Evolutionary conservation across 2,113 vertebrate genomes (phyloP).

Genomic region (Crypturellus undulatus): DNA sequence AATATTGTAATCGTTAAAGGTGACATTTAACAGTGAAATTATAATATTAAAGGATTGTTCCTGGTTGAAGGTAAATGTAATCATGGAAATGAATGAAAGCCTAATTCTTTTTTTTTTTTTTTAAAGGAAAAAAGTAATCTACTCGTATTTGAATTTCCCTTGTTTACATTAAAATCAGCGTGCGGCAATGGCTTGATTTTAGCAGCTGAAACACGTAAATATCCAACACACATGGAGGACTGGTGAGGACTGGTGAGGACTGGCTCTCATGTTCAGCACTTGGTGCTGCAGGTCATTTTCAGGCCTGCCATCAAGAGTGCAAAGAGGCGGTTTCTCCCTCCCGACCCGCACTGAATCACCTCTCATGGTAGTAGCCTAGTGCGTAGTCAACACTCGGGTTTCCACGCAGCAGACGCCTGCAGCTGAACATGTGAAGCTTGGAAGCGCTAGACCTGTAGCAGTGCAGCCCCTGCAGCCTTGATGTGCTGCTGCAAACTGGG

Average conservation of each 20-base stretch:
- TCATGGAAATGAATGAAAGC: background rate
- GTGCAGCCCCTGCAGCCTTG: background rate
- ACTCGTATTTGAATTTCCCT: background rate
- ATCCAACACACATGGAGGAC: background rate
- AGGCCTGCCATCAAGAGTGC: background rate
- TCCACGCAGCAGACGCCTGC: background rate
- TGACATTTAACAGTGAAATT: background rate
- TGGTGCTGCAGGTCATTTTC: background rate
- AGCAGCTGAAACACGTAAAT: background rate
- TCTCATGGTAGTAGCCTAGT: background rate
- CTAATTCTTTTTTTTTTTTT: too few relatives aligned
- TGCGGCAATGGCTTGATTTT: background rate
- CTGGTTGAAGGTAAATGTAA: background rate
- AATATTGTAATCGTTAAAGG: background rate
- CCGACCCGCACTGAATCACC: background rate
- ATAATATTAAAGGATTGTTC: background rate
- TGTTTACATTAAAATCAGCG: background rate
- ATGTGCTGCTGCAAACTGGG: background rate
- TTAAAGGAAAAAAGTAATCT: background rate
- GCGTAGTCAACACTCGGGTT: background rate
- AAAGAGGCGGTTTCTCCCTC: background rate
- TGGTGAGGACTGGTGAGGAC: fast-evolving
- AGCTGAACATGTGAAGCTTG: background rate
- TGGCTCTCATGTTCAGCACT: fast-evolving
- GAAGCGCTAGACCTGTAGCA: background rate